phyloP scores from a whole-genome alignment of 1,140 invertebrate genomes.

The Mactra quadrangularis region DNA sequence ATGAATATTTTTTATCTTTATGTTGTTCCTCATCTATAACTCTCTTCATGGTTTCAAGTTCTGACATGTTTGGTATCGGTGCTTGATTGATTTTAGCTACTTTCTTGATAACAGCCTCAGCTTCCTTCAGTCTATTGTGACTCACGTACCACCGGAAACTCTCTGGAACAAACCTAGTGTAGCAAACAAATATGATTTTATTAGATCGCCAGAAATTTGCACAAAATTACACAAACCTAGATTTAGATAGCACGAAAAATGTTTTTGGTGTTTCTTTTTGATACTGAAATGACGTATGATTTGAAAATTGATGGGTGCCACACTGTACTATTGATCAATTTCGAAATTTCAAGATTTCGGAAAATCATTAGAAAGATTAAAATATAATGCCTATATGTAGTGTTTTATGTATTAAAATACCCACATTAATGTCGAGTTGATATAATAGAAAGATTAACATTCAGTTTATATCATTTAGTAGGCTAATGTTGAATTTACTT shows the following conservation, averaged over 20 bases:
- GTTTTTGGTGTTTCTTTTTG: no score
- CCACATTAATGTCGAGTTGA: no score
- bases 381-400: not conserved
- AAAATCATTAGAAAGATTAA: not conserved
- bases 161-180: constrained; percentile 39
- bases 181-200: not conserved
- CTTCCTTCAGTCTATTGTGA: constrained; percentile 16
- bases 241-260: no score
- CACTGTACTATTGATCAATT: not conserved
- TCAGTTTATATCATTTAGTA: no score
- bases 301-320: no score
- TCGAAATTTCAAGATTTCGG: not conserved
- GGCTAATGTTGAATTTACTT: no score
- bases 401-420: not conserved
- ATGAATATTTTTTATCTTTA: constrained; percentile 18
- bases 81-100: constrained; percentile 33
- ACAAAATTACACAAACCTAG: no score
- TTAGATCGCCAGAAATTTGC: no score
- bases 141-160: constrained; percentile 48
- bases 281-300: no score
- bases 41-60: not conserved
- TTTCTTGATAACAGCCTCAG: constrained; percentile 23
- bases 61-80: constrained; percentile 6
- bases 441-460: no score
- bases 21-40: not conserved